phyloP scores from a whole-genome alignment of 1,140 invertebrate genomes.

The Bombus fervidus region DNA sequence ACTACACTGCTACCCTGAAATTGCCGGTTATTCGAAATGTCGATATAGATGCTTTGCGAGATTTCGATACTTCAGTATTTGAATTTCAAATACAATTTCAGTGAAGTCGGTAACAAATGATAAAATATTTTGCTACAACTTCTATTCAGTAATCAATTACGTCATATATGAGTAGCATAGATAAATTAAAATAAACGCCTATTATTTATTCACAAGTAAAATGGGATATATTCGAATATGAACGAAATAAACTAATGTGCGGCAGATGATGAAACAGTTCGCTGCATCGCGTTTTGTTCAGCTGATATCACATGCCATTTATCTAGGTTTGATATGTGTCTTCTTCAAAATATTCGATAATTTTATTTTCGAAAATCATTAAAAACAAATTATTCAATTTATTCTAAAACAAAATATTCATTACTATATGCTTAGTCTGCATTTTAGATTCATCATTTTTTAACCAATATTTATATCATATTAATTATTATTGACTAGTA shows the following conservation, averaged over 20 bases:
- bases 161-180: not conserved
- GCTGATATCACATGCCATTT: not conserved
- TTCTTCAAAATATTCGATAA: not conserved
- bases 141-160: not conserved
- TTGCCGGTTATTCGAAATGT: conserved; percentile 47
- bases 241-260: not conserved
- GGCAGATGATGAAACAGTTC: conserved; percentile 32
- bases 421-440: not conserved
- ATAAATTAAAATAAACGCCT: conserved; percentile 7
- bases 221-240: not conserved
- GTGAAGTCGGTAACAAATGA: conserved; percentile 13
- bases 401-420: not conserved
- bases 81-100: conserved; percentile 4
- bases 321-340: conserved; percentile 13
- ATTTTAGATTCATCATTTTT: not conserved
- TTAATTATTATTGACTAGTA: not conserved
- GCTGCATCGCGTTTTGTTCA: not conserved
- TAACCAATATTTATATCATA: not conserved
- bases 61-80: conserved; percentile 19
- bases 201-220: not conserved
- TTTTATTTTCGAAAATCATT: not conserved
- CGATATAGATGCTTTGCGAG: conserved; percentile 24
- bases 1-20: conserved; percentile 69
- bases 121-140: not conserved
- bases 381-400: not conserved